Conservation (phyloP, 2,797 vertebrate species). For the Esox lucius region DNA sequence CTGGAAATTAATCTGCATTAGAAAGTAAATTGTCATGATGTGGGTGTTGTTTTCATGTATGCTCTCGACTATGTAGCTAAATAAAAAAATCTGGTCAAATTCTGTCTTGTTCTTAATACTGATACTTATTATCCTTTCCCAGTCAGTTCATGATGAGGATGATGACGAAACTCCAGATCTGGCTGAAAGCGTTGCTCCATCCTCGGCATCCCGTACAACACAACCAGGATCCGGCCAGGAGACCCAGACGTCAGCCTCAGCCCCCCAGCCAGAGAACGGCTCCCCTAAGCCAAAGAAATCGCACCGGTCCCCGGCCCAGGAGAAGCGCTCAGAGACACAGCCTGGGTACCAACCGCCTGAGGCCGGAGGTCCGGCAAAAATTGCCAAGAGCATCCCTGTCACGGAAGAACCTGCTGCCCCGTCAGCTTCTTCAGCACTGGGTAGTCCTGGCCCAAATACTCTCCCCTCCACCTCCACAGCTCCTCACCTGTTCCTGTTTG, state of each 20-base stretch:
- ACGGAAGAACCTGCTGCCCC: neutral
- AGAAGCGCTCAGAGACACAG: neutral
- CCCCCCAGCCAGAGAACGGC: neutral
- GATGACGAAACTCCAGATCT: slow-evolving; percentile 30
- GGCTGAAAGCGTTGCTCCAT: neutral
- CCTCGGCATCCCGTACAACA: neutral
- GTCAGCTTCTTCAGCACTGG: neutral
- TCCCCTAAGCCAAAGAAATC: neutral
- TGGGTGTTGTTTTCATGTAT: neutral
- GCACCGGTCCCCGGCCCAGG: slow-evolving; percentile 2
- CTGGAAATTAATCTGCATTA: neutral
- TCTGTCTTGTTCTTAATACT: neutral
- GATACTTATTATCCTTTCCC: slow-evolving; percentile 14
- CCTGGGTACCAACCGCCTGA: neutral
- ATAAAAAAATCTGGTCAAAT: neutral
- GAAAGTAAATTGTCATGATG: neutral
- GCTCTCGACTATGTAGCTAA: neutral
- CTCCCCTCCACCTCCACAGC: slow-evolving; percentile 34
- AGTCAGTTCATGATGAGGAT: slow-evolving; percentile 34
- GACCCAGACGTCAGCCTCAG: neutral
- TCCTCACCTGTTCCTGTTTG: slow-evolving; percentile 71
- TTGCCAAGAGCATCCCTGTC: slow-evolving; percentile 12
- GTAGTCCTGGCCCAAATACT: neutral
- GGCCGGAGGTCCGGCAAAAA: neutral
- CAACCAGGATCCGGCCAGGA: neutral